phyloP scores from a whole-genome alignment of 1,140 invertebrate species.

The Microplitis mediator region DNA sequence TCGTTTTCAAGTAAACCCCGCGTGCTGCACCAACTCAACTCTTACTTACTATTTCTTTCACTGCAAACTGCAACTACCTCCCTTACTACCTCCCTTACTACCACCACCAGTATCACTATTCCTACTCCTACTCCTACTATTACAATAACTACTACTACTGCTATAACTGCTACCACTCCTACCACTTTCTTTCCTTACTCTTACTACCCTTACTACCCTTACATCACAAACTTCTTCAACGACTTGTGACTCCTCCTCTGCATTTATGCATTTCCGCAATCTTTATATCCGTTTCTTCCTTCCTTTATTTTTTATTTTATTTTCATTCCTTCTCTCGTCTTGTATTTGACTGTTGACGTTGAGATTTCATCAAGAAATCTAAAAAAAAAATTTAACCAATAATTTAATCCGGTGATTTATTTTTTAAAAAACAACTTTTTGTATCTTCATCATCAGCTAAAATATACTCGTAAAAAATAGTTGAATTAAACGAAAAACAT shows the following conservation, averaged over 20 bases:
- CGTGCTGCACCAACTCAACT: neutral
- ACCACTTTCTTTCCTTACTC: neutral
- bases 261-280: slow-evolving; percentile 22
- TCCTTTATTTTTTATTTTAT: neutral
- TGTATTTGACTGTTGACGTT: neutral
- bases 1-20: slow-evolving; percentile 21
- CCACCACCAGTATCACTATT: too few species aligned
- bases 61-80: too few species aligned
- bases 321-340: neutral
- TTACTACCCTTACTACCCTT: neutral
- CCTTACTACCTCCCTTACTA: neutral
- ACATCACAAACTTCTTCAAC: slow-evolving; percentile 15
- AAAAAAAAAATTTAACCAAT: too few species aligned
- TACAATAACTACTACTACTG: too few species aligned
- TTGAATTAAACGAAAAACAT: neutral
- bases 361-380: too few species aligned
- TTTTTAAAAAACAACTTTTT: too few species aligned
- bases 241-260: slow-evolving; percentile 8
- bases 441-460: too few species aligned
- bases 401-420: too few species aligned
- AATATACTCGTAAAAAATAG: neutral
- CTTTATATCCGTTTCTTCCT: neutral
- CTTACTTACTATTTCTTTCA: neutral
- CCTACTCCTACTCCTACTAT: too few species aligned
- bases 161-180: neutral